phyloP scores from a whole-genome alignment of 2,113 vertebrate species.

The Leptobrachium leishanense region DNA sequence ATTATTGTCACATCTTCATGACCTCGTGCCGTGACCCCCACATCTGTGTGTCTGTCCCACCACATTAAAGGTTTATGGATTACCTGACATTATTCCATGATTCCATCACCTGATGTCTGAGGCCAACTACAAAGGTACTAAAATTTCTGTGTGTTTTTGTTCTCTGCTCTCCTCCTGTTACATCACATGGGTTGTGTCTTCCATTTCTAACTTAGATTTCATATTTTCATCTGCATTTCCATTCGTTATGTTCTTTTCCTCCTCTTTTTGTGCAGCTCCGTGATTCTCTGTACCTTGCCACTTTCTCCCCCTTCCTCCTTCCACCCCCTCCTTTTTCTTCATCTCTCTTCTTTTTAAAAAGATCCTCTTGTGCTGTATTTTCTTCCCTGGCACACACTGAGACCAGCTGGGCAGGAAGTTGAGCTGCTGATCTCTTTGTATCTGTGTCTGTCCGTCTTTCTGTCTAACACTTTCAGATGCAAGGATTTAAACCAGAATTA shows the following conservation, averaged over 20 bases:
- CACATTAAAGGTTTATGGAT: slow-evolving; percentile 39
- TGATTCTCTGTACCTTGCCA: neutral
- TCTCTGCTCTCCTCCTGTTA: neutral
- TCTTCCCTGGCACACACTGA: slow-evolving; percentile 70
- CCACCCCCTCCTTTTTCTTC: slow-evolving; percentile 11
- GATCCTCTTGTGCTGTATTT: slow-evolving; percentile 61
- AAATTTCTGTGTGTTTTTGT: neutral
- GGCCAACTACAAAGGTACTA: slow-evolving; percentile 33
- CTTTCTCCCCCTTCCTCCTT: neutral
- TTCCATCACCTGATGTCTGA: slow-evolving; percentile 39
- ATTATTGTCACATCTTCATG: slow-evolving; percentile 16
- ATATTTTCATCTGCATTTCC: neutral
- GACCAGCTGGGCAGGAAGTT: slow-evolving; percentile 81
- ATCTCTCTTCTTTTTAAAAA: slow-evolving; percentile 52
- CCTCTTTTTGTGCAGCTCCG: neutral
- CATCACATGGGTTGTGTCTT: neutral
- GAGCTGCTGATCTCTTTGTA: slow-evolving; percentile 41
- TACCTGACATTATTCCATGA: slow-evolving; percentile 45
- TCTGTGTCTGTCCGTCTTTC: slow-evolving; percentile 35
- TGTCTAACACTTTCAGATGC: slow-evolving; percentile 26
- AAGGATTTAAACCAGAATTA: slow-evolving; percentile 34
- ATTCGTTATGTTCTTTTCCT: neutral
- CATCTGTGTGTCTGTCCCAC: slow-evolving; percentile 40
- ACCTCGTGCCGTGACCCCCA: slow-evolving; percentile 26
- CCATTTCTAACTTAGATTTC: neutral